Base-by-base conservation (phyloP, 2,113 vertebrate species). In the Sphyrna mokarran region DNA sequence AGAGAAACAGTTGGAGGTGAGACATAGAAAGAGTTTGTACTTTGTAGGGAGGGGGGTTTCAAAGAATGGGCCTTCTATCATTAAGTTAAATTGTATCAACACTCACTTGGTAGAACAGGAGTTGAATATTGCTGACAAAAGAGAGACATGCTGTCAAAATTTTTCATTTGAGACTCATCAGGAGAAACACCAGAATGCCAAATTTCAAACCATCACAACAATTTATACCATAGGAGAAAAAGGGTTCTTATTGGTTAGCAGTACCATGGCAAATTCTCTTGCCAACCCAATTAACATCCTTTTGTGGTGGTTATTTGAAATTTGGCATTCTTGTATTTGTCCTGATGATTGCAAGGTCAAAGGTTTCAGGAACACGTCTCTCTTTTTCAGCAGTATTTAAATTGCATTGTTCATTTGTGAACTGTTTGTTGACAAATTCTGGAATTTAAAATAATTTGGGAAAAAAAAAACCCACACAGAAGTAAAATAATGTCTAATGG, bases 1-100 rank as follows among this genome's bases (percentile, higher is more conserved):
- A 54, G 97, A 97, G 96, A 97, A 96, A 96, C 97, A 95, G 96
- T 96, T 95, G 0, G 98, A 98, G 98, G 98, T 98, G 80, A 85
- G 76, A 63, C 18, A 7, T 95, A 18, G 58, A 54, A 23, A n/a
- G 72, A 76, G 29, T 33, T n/a, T 37, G 33, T 40, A n/a, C 29
- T 16, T 16, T n/a, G n/a, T n/a, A n/a, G n/a, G 18, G 16, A 20
- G n/a, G 2, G 3, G n/a, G 9, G 3, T 16, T 2, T 13, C 80
- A 22, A 40, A 22, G 37, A 83, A 22, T 83, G 37, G 76, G 16
- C 5, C 80, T 83, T 20, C 16, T 37, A 40, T n/a, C 40, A 1
- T 83, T 83, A 76, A 76, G 7, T 33, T 76, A 83, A 40, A 40
- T 83, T 43, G 16, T 80, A 37, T 80, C 16, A 72, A 33, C 1